These are phyloP conservation scores for Eristalinus aeneus DNA, from an alignment of 2,888 invertebrate species.

Conservation along the genomic window DNA sequence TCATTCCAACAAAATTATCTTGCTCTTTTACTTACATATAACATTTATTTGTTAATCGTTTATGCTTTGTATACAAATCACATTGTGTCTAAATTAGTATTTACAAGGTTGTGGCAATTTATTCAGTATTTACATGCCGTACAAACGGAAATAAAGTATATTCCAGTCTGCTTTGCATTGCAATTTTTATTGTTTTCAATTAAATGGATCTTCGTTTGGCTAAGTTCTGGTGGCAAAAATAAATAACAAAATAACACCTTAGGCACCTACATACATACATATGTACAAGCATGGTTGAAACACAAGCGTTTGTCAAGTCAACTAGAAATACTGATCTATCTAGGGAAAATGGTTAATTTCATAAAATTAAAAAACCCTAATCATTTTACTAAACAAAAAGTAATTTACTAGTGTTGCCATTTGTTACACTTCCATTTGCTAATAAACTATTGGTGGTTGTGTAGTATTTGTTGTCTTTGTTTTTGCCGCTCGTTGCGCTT, in stretches of 20 bases:
- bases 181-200: neutral
- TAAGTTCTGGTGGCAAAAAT: neutral
- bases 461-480: slow-evolving; percentile 64
- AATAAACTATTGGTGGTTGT: slow-evolving; percentile 76
- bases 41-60: neutral
- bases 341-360: neutral
- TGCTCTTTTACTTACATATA: slow-evolving; percentile 3
- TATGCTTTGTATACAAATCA: slow-evolving; percentile 22
- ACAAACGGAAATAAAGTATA: neutral
- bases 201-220: neutral
- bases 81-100: slow-evolving; percentile 30
- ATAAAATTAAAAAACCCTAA: slow-evolving; percentile 1
- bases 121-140: slow-evolving; percentile 29
- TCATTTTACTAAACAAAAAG: slow-evolving; percentile 77
- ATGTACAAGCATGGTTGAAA: slow-evolving; percentile 43
- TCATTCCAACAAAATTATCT: neutral
- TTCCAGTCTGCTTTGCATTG: neutral
- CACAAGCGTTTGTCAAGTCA: slow-evolving; percentile 41
- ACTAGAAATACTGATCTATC: slow-evolving; percentile 42
- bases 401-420: slow-evolving; percentile 76
- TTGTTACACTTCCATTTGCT: slow-evolving; percentile 76
- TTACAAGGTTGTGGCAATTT: slow-evolving; percentile 22
- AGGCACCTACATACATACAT: slow-evolving; percentile 4
- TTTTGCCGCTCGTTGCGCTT: slow-evolving; percentile 71
- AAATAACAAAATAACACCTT: slow-evolving; percentile 27